phyloP scores from a whole-genome alignment of 2,888 invertebrate species.

The Ferdinandea cuprea region DNA sequence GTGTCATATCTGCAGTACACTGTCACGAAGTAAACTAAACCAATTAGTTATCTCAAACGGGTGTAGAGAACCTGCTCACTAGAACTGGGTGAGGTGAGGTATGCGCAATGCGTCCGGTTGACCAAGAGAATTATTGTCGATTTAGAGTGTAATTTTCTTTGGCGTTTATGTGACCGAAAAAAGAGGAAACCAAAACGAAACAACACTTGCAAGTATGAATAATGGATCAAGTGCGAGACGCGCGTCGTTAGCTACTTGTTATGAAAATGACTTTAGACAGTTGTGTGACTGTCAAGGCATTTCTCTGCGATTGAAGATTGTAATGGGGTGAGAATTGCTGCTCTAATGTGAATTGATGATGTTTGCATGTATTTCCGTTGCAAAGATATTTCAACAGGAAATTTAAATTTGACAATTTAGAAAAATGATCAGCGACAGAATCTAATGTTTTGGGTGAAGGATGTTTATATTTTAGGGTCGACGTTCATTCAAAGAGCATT shows the following conservation, averaged over 20 bases:
- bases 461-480: neutral
- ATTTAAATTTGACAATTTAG: conserved; percentile 34
- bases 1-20: conserved; percentile 12
- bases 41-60: conserved; percentile 41
- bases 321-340: conserved; percentile 32
- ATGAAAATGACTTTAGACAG: conserved; percentile 28
- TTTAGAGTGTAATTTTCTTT: conserved; percentile 57
- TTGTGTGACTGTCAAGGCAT: neutral
- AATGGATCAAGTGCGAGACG: conserved; percentile 49
- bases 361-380: conserved; percentile 26
- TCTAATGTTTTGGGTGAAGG: neutral
- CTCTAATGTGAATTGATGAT: conserved; percentile 54
- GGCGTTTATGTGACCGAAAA: conserved; percentile 54
- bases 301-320: neutral
- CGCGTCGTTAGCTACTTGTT: conserved; percentile 7
- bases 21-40: conserved; percentile 9
- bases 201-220: conserved; percentile 58
- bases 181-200: neutral
- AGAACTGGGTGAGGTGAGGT: conserved; percentile 30
- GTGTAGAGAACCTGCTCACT: conserved; percentile 36
- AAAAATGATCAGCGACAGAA: neutral
- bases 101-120: conserved; percentile 56
- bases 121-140: conserved; percentile 52
- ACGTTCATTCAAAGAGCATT: neutral
- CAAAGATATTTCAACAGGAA: conserved; percentile 9